phyloP scores from a whole-genome alignment of 1,140 invertebrate genomes.

The Halyomorpha halys region DNA sequence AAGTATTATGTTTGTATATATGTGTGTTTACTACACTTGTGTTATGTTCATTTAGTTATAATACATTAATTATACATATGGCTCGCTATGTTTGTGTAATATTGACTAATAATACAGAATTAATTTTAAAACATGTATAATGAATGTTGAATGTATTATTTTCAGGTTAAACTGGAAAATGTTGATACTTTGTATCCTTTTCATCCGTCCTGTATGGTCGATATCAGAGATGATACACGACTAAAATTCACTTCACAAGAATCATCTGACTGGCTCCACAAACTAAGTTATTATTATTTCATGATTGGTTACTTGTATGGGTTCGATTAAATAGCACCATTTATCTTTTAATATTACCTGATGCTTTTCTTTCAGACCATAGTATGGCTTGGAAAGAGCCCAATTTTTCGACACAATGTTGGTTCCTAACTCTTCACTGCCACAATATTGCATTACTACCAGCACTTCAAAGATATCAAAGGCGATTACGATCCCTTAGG shows the following conservation, averaged over 20 bases:
- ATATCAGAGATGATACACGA: constrained; percentile 66
- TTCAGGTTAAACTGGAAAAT: constrained; percentile 59
- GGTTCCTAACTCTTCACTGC: constrained; percentile 88
- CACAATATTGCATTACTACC: constrained; percentile 86
- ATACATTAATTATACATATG: no score
- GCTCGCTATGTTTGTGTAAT: no score
- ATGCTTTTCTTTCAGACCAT: constrained; percentile 26
- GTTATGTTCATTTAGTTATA: no score
- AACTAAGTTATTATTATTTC: constrained; percentile 44
- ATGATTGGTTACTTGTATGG: not conserved
- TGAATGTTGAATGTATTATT: constrained; percentile 11
- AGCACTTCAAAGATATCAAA: constrained; percentile 75
- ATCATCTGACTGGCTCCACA: constrained; percentile 59
- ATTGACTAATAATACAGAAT: no score
- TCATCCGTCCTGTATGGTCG: constrained; percentile 63
- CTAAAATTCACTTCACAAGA: constrained; percentile 72
- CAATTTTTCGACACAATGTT: constrained; percentile 92
- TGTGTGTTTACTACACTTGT: no score
- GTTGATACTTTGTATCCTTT: constrained; percentile 82
- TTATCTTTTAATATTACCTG: not conserved
- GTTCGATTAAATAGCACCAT: not conserved
- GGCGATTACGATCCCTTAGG: constrained; percentile 66
- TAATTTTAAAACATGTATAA: no score
- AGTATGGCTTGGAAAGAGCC: constrained; percentile 47
- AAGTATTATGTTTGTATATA: no score